Evolutionary conservation across 2,888 invertebrate species (phyloP), one percentile per base, ranked within the genome.

Genomic region (Desoria tigrina): DNA sequence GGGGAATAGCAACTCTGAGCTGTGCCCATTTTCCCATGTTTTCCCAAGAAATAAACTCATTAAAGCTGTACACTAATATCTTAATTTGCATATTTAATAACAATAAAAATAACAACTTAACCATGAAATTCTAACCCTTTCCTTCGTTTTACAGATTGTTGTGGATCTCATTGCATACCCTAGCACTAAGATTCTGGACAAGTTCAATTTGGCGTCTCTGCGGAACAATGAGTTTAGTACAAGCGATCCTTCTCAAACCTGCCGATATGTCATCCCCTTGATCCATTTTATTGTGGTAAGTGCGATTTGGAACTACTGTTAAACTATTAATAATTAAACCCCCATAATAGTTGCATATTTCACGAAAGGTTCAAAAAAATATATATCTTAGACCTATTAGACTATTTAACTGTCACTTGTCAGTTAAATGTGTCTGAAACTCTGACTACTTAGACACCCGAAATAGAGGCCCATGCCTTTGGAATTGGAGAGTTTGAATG

Each of bases 191-290:
- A 75, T 81, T 24, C 70, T 81, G 50, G 78, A 79, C 24, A 78
- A 78, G 54, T 77, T 80, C 56, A 78, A 76, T 64, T 68, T 82
- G 51, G 72, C 77, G 32, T 77, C 77, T 42, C 70, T 81, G 28
- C 67, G 78, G 61, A 71, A 73, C 21, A 71, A 74, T 23, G 69
- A 72, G 50, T 75, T 78, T 64, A 62, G 65, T 27, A 65, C 65
- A 9, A 74, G 77, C 18, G 78, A 79, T 64, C 77, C 76, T 50
- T 77, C 78, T n/a, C 76, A 76, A 54, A 74, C 78, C 3, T 78
- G 79, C 24, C 77, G 83, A 66, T 82, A 81, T 73, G 79, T 83
- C 4, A 76, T 83, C 28, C 84, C 84, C 1, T 66, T 83, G 23
- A 68, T 78, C 2, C 71, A 77, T 24, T 77, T 78, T 28, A 56